Conservation (phyloP, 2,113 vertebrate genomes). For the Mus pahari region DNA sequence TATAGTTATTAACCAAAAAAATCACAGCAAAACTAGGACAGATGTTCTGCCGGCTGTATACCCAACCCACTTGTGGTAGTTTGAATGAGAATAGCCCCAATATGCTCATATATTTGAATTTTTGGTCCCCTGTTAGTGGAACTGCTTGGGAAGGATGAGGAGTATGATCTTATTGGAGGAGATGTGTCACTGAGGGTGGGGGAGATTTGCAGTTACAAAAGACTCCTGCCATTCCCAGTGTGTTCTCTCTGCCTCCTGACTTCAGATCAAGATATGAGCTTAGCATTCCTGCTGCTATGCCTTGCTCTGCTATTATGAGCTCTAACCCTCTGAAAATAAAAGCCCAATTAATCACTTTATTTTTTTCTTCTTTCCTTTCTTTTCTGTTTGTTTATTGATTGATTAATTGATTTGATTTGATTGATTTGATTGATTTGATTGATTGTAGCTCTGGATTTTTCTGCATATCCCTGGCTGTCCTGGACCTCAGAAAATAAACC, state of each 20-base stretch:
- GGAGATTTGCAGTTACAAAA: not conserved
- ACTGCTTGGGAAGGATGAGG: not conserved
- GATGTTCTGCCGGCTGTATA: not conserved
- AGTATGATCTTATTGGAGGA: not conserved
- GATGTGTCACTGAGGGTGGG: not conserved
- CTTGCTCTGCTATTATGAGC: no score
- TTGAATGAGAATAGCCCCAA: not conserved
- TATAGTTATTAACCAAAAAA: no score
- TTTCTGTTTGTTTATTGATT: not conserved
- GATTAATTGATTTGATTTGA: no score
- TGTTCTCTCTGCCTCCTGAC: no score
- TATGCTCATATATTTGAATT: not conserved
- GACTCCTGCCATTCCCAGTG: not conserved
- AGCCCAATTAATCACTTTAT: not conserved
- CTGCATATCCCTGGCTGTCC: not conserved
- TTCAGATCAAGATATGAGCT: no score
- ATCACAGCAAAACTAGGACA: not conserved
- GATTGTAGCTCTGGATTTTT: not conserved
- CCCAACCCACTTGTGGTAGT: not conserved
- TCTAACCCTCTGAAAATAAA: no score
- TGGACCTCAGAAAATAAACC: not conserved
- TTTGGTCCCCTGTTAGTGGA: not conserved
- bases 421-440: no score
- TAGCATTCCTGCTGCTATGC: no score
- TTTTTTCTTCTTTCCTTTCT: not conserved